phyloP scores from a whole-genome alignment of 2,113 vertebrate genomes.

The Ondatra zibethicus region DNA sequence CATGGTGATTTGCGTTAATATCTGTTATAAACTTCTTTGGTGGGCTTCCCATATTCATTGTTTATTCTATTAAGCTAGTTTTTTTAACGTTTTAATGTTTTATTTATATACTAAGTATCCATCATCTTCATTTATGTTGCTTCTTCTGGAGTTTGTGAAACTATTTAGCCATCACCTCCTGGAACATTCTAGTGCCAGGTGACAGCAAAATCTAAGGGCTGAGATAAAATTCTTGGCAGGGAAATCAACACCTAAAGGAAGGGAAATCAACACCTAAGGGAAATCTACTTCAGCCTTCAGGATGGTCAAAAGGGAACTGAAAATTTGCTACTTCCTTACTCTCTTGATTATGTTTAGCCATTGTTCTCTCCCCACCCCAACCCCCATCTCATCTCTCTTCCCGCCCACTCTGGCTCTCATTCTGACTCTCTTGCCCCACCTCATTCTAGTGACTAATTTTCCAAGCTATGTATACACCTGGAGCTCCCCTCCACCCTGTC shows the following conservation, averaged over 20 bases:
- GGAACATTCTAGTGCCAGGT: constrained; percentile 76
- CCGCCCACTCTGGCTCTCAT: not conserved
- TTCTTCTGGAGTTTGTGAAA: constrained; percentile 62
- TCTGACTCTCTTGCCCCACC: not conserved
- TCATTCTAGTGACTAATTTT: constrained; percentile 20
- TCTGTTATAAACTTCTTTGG: not conserved
- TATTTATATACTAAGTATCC: constrained; percentile 6
- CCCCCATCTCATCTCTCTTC: not conserved
- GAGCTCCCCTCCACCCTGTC: rapidly evolving
- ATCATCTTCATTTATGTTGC: constrained; percentile 19
- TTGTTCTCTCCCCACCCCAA: not conserved
- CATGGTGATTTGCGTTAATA: not conserved
- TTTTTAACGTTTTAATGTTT: constrained; percentile 19
- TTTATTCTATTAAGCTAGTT: not conserved
- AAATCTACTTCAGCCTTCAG: constrained; percentile 62
- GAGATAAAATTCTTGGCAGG: constrained; percentile 60
- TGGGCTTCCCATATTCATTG: not conserved
- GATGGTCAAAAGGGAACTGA: constrained; percentile 36
- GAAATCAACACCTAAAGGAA: constrained; percentile 63
- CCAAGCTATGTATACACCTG: not conserved
- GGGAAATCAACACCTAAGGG: constrained; percentile 63
- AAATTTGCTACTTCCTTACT: not conserved
- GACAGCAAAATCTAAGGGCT: constrained; percentile 79
- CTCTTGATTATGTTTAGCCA: not conserved
- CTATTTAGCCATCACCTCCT: constrained; percentile 61